Percentiles rank a stretch among this genome's conserved stretches.
These are phyloP conservation scores for Acropora yongei DNA, from an alignment of 64 coral and sea anemone species.

Conservation along the genomic window DNA sequence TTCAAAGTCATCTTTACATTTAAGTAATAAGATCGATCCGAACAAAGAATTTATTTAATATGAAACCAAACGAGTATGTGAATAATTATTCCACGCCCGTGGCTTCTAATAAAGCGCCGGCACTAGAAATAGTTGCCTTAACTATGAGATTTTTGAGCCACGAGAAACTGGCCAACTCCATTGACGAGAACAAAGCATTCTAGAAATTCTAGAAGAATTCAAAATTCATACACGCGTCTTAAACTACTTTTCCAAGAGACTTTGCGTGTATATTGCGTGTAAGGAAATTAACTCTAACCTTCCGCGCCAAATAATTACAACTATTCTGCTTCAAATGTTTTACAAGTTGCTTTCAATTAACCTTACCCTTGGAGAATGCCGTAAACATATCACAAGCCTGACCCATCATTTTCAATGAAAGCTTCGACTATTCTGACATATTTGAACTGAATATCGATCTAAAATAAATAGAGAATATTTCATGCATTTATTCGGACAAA, in stretches of 20 bases:
- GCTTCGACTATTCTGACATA: slow-evolving; percentile 28
- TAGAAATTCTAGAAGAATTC: neutral
- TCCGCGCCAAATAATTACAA: neutral
- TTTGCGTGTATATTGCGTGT: neutral
- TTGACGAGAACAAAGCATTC: too few species aligned
- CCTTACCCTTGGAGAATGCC: slow-evolving; percentile 11
- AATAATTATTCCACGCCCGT: neutral
- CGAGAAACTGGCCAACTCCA: too few species aligned
- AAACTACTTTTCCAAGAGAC: neutral
- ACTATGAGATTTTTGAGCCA: too few species aligned
- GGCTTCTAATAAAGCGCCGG: too few species aligned
- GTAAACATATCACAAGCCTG: slow-evolving; percentile 15
- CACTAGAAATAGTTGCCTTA: too few species aligned
- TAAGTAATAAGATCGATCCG: neutral
- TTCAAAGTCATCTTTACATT: neutral
- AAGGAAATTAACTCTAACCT: neutral
- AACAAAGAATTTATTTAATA: neutral
- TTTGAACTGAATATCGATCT: slow-evolving; percentile 41
- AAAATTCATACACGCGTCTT: neutral
- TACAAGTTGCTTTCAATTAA: slow-evolving; percentile 16
- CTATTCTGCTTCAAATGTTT: neutral
- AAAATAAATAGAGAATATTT: slow-evolving; percentile 41
- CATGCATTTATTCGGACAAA: slow-evolving; percentile 39
- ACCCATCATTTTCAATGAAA: slow-evolving; percentile 31
- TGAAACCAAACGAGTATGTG: neutral